These are phyloP conservation scores for Hoplodrina ambigua DNA, from an alignment of 2,888 invertebrate genomes.

Conservation along the genomic window DNA sequence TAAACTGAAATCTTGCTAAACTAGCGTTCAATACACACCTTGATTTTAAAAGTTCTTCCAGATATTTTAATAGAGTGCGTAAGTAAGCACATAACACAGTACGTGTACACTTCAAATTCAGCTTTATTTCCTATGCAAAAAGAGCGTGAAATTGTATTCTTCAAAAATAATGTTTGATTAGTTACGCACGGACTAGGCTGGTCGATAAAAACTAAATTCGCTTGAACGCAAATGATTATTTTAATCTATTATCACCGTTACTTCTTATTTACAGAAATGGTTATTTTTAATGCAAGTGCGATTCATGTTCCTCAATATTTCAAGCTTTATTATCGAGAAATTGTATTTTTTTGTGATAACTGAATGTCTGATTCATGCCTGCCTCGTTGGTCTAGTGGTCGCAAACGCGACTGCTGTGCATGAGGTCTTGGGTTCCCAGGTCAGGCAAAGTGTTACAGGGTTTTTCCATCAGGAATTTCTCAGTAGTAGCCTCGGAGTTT, in stretches of 20 bases:
- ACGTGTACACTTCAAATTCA: background rate
- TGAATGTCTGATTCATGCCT: background rate
- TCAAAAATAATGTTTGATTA: constrained; percentile 49
- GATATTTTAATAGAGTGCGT: background rate
- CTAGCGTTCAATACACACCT: no score
- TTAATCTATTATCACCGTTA: constrained; percentile 56
- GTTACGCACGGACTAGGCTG: constrained; percentile 30
- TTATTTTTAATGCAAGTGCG: background rate
- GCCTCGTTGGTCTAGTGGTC: no score
- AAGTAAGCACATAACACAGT: background rate
- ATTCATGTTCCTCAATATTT: background rate
- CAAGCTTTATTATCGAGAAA: background rate
- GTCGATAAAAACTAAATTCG: constrained; percentile 54
- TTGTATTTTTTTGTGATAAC: background rate
- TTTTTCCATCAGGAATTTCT: no score
- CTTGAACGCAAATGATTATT: constrained; percentile 43
- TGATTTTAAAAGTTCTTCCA: no score
- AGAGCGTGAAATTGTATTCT: constrained; percentile 44
- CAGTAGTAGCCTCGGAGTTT: no score
- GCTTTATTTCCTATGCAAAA: constrained; percentile 21
- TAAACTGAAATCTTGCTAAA: no score
- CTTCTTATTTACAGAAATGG: constrained; percentile 15
- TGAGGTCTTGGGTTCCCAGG: no score
- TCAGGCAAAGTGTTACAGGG: no score
- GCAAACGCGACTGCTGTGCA: no score